phyloP scores from a whole-genome alignment of 2,797 vertebrate genomes.

The Odontamblyopus rebecca region DNA sequence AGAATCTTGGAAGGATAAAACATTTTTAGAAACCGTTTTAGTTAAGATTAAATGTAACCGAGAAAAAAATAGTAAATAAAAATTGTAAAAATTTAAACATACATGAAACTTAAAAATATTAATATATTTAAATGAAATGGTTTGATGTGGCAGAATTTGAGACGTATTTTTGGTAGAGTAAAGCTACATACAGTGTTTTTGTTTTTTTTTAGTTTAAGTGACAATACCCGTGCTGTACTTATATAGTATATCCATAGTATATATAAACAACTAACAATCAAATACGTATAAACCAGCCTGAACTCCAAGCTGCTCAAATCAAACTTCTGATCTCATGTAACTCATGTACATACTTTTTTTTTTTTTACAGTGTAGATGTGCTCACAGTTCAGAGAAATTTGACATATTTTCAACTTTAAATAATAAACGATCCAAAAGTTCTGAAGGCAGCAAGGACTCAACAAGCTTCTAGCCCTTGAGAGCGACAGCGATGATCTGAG shows the following conservation, averaged over 20 bases:
- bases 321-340: not conserved
- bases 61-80: too few species aligned
- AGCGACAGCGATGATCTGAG: slow-evolving; percentile 49
- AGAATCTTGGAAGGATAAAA: too few species aligned
- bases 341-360: not conserved
- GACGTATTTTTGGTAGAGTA: not conserved
- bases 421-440: slow-evolving; percentile 28
- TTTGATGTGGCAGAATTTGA: too few species aligned
- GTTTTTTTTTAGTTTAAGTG: too few species aligned
- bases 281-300: not conserved
- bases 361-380: not conserved
- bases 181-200: not conserved
- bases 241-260: not conserved
- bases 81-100: too few species aligned
- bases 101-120: too few species aligned
- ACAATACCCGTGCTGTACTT: not conserved
- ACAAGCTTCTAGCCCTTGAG: slow-evolving; percentile 66
- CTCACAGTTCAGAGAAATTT: slow-evolving; percentile 35
- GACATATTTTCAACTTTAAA: slow-evolving; percentile 33
- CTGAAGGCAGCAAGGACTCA: slow-evolving; percentile 34
- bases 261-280: not conserved
- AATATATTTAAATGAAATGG: too few species aligned
- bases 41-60: too few species aligned
- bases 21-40: too few species aligned
- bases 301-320: not conserved